Evolutionary conservation across 2,888 invertebrate species (phyloP).

Genomic region (Hoplodrina blanda): DNA sequence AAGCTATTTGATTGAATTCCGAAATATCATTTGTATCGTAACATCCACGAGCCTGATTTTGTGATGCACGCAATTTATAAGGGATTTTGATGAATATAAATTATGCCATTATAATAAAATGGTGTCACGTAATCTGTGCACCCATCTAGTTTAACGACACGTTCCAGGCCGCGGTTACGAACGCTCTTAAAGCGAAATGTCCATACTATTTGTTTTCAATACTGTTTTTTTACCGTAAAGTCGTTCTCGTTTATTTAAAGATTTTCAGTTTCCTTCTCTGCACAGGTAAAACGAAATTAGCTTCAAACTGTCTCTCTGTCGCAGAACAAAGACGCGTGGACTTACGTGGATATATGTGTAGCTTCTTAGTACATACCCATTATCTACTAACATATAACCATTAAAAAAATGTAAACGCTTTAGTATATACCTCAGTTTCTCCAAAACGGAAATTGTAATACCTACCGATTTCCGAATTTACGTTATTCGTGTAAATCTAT

Average conservation of each 20-base stretch:
- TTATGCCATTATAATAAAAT: constrained; percentile 62
- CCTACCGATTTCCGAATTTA: constrained; percentile 11
- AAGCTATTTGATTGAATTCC: constrained; percentile 54
- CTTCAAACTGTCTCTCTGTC: background rate
- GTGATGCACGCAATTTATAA: constrained; percentile 64
- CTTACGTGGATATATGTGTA: too few species aligned
- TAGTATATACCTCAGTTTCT: background rate
- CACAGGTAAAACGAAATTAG: background rate
- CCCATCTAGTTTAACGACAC: constrained; percentile 70
- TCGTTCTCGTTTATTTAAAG: background rate
- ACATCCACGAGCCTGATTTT: constrained; percentile 42
- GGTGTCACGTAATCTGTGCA: constrained; percentile 67
- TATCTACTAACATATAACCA: background rate
- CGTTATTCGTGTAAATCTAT: background rate
- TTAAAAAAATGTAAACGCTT: background rate
- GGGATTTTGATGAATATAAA: constrained; percentile 75
- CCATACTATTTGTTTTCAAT: constrained; percentile 39
- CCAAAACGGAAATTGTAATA: background rate
- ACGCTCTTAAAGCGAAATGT: constrained; percentile 25
- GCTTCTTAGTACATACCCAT: too few species aligned
- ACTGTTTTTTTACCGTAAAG: constrained; percentile 9
- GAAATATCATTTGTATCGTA: constrained; percentile 49
- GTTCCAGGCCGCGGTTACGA: constrained; percentile 53
- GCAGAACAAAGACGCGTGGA: too few species aligned
- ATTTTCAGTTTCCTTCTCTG: background rate